phyloP scores from a whole-genome alignment of 2,113 vertebrate species.

The Mellivora capensis region DNA sequence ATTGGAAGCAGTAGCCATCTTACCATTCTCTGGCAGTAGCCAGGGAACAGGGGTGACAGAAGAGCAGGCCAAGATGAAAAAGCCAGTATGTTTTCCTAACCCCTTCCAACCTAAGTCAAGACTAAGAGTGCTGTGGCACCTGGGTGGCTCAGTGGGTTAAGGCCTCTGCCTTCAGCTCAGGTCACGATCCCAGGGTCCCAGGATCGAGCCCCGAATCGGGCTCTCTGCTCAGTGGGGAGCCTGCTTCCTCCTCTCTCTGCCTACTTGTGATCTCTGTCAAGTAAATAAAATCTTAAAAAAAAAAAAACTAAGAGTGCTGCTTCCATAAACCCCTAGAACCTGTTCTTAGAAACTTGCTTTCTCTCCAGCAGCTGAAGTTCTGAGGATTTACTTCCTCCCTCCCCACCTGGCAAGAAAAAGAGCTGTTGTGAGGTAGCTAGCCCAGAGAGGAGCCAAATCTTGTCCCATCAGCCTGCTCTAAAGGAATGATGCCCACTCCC shows the following conservation, averaged over 20 bases:
- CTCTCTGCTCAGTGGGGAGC: too few relatives aligned
- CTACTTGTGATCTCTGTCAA: too few relatives aligned
- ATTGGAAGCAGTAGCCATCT: neutral
- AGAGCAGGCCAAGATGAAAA: conserved; percentile 43
- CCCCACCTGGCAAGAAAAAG: neutral
- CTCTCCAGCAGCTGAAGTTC: neutral
- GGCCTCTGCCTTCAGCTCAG: too few relatives aligned
- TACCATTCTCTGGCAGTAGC: conserved; percentile 13
- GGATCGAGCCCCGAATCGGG: too few relatives aligned
- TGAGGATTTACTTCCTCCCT: neutral
- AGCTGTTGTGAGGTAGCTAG: neutral
- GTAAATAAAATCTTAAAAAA: too few relatives aligned
- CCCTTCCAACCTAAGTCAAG: conserved; percentile 36
- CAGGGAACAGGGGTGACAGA: conserved; percentile 23
- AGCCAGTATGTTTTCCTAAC: conserved; percentile 6
- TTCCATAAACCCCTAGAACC: conserved; percentile 23
- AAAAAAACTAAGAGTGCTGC: neutral
- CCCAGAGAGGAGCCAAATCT: neutral
- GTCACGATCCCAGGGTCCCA: too few relatives aligned
- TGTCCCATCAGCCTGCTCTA: neutral
- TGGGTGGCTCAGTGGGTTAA: too few relatives aligned
- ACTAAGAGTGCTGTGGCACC: neutral
- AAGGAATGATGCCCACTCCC: conserved; percentile 45
- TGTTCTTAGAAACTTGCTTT: conserved; percentile 39
- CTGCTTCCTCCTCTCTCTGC: too few relatives aligned